Percentiles rank a stretch among this genome's conserved stretches.
Evolutionary conservation across 2,888 invertebrate species (phyloP).

Genomic region (Isoperla grammatica): DNA sequence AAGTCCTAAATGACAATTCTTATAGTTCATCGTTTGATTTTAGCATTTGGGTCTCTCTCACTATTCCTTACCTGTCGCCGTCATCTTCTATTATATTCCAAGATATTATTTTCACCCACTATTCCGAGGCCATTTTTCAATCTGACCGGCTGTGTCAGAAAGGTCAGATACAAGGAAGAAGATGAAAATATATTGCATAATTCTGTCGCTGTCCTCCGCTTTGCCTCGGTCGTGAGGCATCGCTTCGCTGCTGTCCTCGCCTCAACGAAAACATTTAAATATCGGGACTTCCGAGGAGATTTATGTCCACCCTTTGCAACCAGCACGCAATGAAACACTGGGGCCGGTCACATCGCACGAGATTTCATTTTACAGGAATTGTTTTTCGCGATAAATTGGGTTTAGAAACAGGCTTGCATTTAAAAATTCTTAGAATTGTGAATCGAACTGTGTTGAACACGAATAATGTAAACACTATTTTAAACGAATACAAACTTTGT

Average conservation of each 20-base stretch:
- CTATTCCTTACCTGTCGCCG: too few species aligned
- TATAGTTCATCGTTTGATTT: too few species aligned
- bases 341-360: neutral
- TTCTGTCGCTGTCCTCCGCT: conserved; percentile 8
- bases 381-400: neutral
- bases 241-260: too few species aligned
- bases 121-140: neutral
- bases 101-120: too few species aligned
- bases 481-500: too few species aligned
- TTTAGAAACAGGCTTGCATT: too few species aligned
- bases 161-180: conserved; percentile 11
- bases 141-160: neutral
- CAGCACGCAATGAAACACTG: neutral
- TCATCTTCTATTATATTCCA: too few species aligned
- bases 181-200: conserved; percentile 24
- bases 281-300: conserved; percentile 3
- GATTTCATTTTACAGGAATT: neutral
- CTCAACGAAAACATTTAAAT: conserved; percentile 7
- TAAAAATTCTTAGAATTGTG: too few species aligned
- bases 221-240: neutral
- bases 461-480: too few species aligned
- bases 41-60: too few species aligned
- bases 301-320: neutral
- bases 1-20: too few species aligned
- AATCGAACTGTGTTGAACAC: too few species aligned